Evolutionary conservation across 2,888 invertebrate genomes (phyloP).

Genomic region (Scaptomyza cyrtandrae): DNA sequence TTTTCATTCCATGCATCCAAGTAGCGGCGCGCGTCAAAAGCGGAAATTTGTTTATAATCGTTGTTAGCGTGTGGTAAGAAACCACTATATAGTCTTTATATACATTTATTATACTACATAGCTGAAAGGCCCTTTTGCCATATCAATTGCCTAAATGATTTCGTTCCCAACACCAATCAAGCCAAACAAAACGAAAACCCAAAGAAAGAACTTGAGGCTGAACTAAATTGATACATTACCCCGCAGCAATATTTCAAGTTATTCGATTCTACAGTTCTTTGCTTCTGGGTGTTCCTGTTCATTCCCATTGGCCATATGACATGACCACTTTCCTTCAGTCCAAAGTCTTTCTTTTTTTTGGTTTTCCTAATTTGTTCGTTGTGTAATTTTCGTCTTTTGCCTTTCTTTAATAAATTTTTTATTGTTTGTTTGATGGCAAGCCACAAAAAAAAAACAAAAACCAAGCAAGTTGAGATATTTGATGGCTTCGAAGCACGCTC

Average conservation of each 20-base stretch:
- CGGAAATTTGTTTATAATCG: constrained; percentile 81
- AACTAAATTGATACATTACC: constrained; percentile 76
- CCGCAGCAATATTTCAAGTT: constrained; percentile 62
- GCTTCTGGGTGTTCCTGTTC: constrained; percentile 77
- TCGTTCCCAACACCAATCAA: constrained; percentile 64
- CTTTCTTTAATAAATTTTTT: constrained; percentile 78
- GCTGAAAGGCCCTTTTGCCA: constrained; percentile 38
- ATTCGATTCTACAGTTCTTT: constrained; percentile 12
- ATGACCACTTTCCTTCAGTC: constrained; percentile 69
- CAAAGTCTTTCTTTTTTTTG: constrained; percentile 49
- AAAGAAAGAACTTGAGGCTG: constrained; percentile 26
- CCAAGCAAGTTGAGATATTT: constrained; percentile 37
- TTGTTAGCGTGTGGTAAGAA: constrained; percentile 64
- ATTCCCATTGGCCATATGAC: constrained; percentile 66
- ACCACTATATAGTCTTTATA: constrained; percentile 11
- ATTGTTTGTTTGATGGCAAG: constrained; percentile 76
- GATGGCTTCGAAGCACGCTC: constrained; percentile 71
- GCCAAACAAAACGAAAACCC: constrained; percentile 35
- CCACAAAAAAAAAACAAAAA: constrained; percentile 26
- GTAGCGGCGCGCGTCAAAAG: constrained; percentile 71
- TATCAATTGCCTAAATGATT: constrained; percentile 76
- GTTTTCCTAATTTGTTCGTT: constrained; percentile 71
- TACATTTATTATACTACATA: constrained; percentile 11
- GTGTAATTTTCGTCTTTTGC: constrained; percentile 65
- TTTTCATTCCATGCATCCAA: not conserved